These are phyloP conservation scores for Philhelius pedissequus DNA, from an alignment of 2,888 invertebrate species.

Conservation along the genomic window DNA sequence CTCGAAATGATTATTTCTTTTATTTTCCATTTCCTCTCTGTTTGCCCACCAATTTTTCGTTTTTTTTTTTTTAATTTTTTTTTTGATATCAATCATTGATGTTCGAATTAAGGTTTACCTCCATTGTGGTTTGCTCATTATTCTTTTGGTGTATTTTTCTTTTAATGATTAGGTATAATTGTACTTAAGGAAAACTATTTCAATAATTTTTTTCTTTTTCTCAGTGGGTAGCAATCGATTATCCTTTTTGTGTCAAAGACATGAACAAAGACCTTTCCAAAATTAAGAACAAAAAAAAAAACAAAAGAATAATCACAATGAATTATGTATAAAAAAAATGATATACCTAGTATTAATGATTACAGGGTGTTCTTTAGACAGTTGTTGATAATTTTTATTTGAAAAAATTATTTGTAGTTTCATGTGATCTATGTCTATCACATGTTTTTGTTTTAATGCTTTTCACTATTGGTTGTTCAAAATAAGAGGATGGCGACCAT, in stretches of 20 bases:
- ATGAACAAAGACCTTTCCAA: not conserved
- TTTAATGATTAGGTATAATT: slow-evolving; percentile 29
- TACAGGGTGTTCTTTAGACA: not conserved
- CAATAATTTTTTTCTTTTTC: not conserved
- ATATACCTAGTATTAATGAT: not conserved
- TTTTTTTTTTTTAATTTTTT: not conserved
- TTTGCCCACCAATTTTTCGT: not conserved
- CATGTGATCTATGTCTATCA: too few relatives aligned
- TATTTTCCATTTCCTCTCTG: not conserved
- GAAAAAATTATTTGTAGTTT: too few relatives aligned
- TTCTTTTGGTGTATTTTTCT: slow-evolving; percentile 32
- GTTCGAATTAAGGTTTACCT: slow-evolving; percentile 35
- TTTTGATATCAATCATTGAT: slow-evolving; percentile 31
- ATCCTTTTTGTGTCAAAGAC: not conserved
- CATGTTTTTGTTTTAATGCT: too few relatives aligned
- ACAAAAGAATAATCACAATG: not conserved
- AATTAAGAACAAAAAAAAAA: too few relatives aligned
- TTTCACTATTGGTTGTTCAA: too few relatives aligned
- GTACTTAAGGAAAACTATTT: slow-evolving; percentile 37
- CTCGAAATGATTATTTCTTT: slow-evolving; percentile 25
- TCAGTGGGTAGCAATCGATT: slow-evolving; percentile 22
- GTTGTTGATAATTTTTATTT: too few relatives aligned
- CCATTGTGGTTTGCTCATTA: slow-evolving; percentile 31
- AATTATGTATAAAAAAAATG: not conserved
- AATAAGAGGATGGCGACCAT: too few relatives aligned